Base-by-base conservation (phyloP, 1,140 invertebrate genomes). In the Bathynomus jamesi region DNA sequence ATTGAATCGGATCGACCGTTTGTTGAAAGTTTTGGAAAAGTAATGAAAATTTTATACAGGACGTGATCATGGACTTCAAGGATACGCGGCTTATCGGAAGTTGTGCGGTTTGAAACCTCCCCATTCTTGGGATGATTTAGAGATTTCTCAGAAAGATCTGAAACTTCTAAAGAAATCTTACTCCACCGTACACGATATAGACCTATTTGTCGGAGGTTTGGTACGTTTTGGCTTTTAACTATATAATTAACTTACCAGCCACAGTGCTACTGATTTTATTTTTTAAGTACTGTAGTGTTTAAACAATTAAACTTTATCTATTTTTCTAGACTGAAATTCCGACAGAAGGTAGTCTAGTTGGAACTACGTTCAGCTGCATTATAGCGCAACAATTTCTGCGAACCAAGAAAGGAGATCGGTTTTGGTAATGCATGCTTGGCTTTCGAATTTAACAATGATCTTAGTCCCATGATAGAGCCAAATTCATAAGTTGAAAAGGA, bases 291-390 rank as follows among this genome's bases (percentile, higher is more conserved):
- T n/a, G n/a, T n/a, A n/a, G n/a, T n/a, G n/a, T n/a, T n/a, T n/a
- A n/a, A n/a, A n/a, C n/a, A n/a, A n/a, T n/a, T n/a, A n/a, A n/a
- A n/a, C n/a, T n/a, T n/a, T n/a, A n/a, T n/a, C n/a, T n/a, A n/a
- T n/a, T n/a, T n/a, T n/a, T n/a, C n/a, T 21, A 53, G 71, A 78
- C 83, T 13, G 87, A 88, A 74, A 82, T 83, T 32, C 79, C 81
- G 5, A 69, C 86, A 27, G 78, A 81, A 2, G 85, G 83, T 28
- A 83, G 84, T 5, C 82, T 86, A 70, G 78, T 88, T 17, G 87
- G 87, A 2, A 85, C 86, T 24, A 87, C 86, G 28, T 87, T 88
- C 78, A 78, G 82, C 24, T 86, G 86, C 76, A 83, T 88, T 60
- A 78, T 88, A 7, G 83, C 83, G 13, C 85, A 87, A 69, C 87